These are phyloP conservation scores for Cyphomyrus discorhynchus DNA, from an alignment of 2,113 vertebrate species.

Conservation along the genomic window DNA sequence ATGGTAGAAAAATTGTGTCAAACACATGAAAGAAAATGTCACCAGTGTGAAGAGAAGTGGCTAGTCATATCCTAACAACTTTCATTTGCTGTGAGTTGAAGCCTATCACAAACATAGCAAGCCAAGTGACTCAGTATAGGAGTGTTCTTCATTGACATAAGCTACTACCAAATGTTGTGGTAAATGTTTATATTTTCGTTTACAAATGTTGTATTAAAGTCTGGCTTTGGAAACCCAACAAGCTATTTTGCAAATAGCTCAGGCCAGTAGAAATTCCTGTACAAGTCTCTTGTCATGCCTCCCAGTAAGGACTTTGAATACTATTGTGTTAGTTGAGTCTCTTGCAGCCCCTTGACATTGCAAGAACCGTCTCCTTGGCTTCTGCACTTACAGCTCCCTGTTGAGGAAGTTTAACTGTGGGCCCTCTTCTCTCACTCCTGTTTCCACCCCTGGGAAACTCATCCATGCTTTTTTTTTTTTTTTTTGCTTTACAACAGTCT, in stretches of 20 bases:
- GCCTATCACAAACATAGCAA: neutral
- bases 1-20: neutral
- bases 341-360: neutral
- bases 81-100: neutral
- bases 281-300: neutral
- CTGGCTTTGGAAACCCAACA: neutral
- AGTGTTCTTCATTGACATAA: neutral
- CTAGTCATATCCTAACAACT: conserved; percentile 2
- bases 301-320: neutral
- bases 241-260: neutral
- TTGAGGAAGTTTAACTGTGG: conserved; percentile 23
- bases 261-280: neutral
- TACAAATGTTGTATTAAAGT: neutral
- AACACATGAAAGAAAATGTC: conserved; percentile 1
- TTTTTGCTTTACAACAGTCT: neutral
- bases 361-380: neutral
- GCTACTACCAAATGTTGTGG: neutral
- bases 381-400: conserved; percentile 12
- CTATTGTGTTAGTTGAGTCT: neutral
- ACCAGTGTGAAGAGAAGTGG: conserved; percentile 5
- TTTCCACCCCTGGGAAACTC: neutral
- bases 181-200: conserved; percentile 4
- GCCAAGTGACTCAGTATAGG: neutral
- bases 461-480: neutral
- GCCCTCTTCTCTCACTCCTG: neutral